Evolutionary conservation across 1,140 invertebrate species (phyloP).

Genomic region (Pseudomyrmex cubaensis): DNA sequence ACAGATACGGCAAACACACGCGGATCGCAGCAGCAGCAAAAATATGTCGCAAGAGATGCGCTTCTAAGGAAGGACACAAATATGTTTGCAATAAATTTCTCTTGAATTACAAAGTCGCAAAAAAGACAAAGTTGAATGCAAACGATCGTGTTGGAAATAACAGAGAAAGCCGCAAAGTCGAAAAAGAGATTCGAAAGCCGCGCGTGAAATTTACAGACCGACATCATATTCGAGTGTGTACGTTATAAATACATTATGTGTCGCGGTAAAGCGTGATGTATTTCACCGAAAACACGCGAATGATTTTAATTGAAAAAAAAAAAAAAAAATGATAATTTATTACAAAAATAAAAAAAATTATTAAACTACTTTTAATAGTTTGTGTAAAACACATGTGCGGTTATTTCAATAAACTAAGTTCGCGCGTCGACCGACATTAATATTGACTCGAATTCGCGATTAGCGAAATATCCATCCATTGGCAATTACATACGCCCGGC

Average conservation of each 20-base stretch:
- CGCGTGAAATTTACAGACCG: slow-evolving; percentile 26
- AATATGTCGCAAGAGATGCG: slow-evolving; percentile 19
- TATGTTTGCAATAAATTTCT: slow-evolving; percentile 26
- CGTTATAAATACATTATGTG: neutral
- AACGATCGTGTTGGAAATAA: slow-evolving; percentile 1
- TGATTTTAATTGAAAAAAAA: neutral
- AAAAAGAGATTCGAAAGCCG: neutral
- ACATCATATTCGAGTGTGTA: slow-evolving; percentile 9
- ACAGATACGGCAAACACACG: slow-evolving; percentile 27
- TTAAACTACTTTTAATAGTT: neutral
- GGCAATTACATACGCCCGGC: slow-evolving; percentile 50
- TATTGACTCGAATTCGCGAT: slow-evolving; percentile 26
- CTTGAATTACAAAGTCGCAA: slow-evolving; percentile 16
- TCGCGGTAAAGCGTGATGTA: neutral
- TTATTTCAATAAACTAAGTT: neutral
- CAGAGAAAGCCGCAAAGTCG: neutral
- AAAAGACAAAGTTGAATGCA: slow-evolving; percentile 12
- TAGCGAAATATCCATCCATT: slow-evolving; percentile 45
- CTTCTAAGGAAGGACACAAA: slow-evolving; percentile 10
- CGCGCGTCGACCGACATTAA: slow-evolving; percentile 25
- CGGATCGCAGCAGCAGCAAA: slow-evolving; percentile 25
- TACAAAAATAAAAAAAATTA: no score
- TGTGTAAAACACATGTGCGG: slow-evolving; percentile 6
- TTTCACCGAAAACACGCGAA: neutral
- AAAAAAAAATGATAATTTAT: no score